Base-by-base conservation (phyloP, 2,888 invertebrate genomes). In the Balanococcus diminutus region DNA sequence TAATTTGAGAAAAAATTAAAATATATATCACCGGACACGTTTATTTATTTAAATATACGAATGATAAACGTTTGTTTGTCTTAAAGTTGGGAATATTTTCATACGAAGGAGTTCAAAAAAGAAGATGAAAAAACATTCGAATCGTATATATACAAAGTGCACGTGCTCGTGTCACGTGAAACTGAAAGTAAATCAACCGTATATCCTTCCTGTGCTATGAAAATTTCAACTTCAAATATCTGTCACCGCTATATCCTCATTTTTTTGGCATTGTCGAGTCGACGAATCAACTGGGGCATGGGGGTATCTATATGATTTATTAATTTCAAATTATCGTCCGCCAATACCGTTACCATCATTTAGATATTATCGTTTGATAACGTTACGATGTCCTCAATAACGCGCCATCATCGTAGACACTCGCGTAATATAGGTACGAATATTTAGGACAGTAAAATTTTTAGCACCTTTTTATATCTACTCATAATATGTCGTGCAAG, bases 161-260 rank as follows among this genome's bases (percentile, higher is more conserved):
- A 82, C 51, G 46, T 32, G 67, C 67, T 36, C 36, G 36, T 36
- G 67, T 75, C 46, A 85, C 42, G 46, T n/a, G 75, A 79, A 79
- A 39, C 36, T 75, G 28, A 75, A 75, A 42, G 72, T 51, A 75
- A 79, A 46, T 75, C 75, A 79, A 46, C 85, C 85, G 79, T 16
- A 85, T 46, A 85, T 85, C 85, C 85, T 85, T 85, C 79, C 85
- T 75, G 85, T 67, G 46, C 46, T 39, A 28, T 14, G 75, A 8
- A 72, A 79, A 79, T 72, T 51, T 79, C 9, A 8, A 79, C 16
- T 79, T 79, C 8, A 36, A 79, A 79, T 36, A 36, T 79, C 51
- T 85, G 85, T 85, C 79, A 79, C 6, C 39, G 28, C 46, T 46
- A 85, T 46, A 72, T 85, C 85, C 85, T 85, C 31, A 46, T 31